Evolutionary conservation across 2,888 invertebrate species (phyloP).

Genomic region (Ecliptopera silaceata): DNA sequence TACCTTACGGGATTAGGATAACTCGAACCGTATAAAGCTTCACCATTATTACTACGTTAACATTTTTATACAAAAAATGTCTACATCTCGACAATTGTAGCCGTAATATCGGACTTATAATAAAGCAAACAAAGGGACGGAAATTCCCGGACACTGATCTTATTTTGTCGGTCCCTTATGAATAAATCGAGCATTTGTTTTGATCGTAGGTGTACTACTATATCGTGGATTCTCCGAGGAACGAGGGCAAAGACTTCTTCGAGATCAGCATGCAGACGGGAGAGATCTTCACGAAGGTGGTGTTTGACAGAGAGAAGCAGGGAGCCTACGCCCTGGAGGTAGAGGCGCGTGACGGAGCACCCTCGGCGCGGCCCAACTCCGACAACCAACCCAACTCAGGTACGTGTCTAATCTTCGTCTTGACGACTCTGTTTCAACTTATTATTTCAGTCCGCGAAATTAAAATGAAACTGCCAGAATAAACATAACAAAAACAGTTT

Average conservation of each 20-base stretch:
- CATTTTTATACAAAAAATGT: conserved; percentile 36
- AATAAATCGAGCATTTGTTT: conserved; percentile 49
- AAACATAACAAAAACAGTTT: conserved; percentile 22
- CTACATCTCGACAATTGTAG: conserved; percentile 34
- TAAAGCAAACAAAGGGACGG: conserved; percentile 48
- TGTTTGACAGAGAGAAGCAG: conserved; percentile 99
- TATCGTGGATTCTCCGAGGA: conserved; percentile 94
- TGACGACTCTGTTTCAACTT: conserved; percentile 1
- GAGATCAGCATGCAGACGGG: conserved; percentile 98
- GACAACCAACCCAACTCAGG: conserved; percentile 98
- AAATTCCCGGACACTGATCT: conserved; percentile 46
- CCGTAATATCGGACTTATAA: conserved; percentile 38
- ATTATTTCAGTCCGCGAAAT: conserved; percentile 7
- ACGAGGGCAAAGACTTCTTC: conserved; percentile 97
- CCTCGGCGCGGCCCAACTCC: conserved; percentile 97
- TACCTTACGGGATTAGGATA: conserved; percentile 25
- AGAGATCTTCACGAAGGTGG: conserved; percentile 96
- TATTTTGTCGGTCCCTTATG: conserved; percentile 46
- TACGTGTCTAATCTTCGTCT: conserved; percentile 55
- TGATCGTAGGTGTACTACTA: conserved; percentile 92
- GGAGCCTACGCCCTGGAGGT: conserved; percentile 98
- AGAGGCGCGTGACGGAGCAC: conserved; percentile 97
- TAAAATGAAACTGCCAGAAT: conserved; percentile 13
- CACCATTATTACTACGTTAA: conserved; percentile 31
- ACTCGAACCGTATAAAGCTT: conserved; percentile 27